These are phyloP conservation scores for Meloe dianella DNA, from an alignment of 2,888 invertebrate genomes.

Conservation along the genomic window DNA sequence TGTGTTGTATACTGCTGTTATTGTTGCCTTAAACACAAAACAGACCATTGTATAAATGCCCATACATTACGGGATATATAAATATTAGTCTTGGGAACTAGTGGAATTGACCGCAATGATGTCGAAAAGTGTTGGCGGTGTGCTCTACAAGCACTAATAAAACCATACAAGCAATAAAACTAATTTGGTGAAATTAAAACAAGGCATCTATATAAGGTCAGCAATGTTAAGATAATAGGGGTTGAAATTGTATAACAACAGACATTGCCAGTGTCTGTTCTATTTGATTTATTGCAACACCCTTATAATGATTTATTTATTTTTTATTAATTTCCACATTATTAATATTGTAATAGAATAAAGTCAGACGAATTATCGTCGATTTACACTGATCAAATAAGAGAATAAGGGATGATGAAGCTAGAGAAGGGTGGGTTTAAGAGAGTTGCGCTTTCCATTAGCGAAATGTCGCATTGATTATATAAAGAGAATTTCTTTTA, in stretches of 20 bases:
- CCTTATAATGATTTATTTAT: neutral
- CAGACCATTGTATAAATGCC: neutral
- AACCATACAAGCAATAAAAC: constrained; percentile 11
- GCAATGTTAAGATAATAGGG: neutral
- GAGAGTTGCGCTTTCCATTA: constrained; percentile 31
- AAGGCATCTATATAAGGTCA: neutral
- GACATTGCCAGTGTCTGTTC: neutral
- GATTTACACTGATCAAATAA: neutral
- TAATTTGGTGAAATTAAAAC: constrained; percentile 11
- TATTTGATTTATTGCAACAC: neutral
- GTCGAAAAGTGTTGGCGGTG: neutral
- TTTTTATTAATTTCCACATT: neutral
- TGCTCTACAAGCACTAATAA: neutral
- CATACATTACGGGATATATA: neutral
- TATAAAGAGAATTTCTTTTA: constrained; percentile 33
- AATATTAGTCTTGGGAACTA: constrained; percentile 8
- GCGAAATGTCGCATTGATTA: constrained; percentile 32
- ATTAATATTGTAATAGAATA: neutral
- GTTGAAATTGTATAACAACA: neutral
- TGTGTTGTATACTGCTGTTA: no score
- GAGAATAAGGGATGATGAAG: neutral
- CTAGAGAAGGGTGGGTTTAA: neutral
- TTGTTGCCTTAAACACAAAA: no score
- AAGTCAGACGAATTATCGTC: neutral
- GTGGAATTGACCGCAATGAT: constrained; percentile 6